Evolutionary conservation across 2,113 vertebrate species (phyloP).

Genomic region (Amphiprion percula): DNA sequence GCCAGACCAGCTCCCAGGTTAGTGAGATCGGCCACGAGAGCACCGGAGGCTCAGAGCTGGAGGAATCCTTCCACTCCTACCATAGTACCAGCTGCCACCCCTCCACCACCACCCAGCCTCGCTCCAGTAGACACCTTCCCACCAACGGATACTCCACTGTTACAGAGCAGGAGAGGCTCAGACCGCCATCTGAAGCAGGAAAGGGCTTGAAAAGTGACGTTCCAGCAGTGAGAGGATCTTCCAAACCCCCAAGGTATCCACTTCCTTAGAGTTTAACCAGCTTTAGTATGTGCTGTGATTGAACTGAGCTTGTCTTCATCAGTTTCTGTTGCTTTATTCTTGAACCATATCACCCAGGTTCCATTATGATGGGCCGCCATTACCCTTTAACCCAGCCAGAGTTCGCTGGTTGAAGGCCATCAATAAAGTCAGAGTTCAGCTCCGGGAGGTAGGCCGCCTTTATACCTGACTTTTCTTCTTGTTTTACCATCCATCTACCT

Average conservation of each 20-base stretch:
- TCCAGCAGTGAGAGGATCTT: conserved; percentile 59
- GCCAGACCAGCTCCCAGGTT: conserved; percentile 94
- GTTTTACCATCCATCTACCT: neutral
- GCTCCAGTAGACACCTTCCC: conserved; percentile 73
- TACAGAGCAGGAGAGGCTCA: conserved; percentile 75
- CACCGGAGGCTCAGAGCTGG: conserved; percentile 85
- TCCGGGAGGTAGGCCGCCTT: conserved; percentile 91
- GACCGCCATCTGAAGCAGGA: conserved; percentile 71
- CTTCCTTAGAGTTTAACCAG: neutral
- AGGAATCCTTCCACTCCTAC: conserved; percentile 87
- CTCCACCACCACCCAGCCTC: conserved; percentile 74
- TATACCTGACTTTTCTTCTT: neutral
- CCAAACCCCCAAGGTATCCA: conserved; percentile 73
- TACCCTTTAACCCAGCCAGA: conserved; percentile 89
- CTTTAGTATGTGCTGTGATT: neutral
- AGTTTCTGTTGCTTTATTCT: neutral
- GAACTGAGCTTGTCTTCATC: neutral
- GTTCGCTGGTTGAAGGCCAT: conserved; percentile 94
- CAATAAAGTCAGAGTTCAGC: conserved; percentile 93
- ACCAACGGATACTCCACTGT: conserved; percentile 75
- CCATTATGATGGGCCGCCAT: conserved; percentile 82
- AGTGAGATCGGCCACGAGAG: conserved; percentile 93
- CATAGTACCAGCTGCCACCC: conserved; percentile 83
- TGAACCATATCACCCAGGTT: conserved; percentile 63
- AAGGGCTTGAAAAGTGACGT: conserved; percentile 60